phyloP scores from a whole-genome alignment of 2,888 invertebrate species.

The Ceraclea dissimilis region DNA sequence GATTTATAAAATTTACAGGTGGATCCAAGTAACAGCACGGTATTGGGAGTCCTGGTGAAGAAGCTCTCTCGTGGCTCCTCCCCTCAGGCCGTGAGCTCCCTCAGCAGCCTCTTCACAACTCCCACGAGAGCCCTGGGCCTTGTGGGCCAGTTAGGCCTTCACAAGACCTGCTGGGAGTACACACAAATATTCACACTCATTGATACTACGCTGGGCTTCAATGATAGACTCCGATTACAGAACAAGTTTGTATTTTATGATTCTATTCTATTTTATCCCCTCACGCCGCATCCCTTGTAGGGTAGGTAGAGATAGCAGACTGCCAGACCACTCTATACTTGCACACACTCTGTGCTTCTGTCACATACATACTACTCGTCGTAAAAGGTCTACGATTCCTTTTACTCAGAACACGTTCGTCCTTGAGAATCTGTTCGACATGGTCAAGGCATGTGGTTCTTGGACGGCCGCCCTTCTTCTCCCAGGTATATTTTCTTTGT shows the following conservation, averaged over 20 bases:
- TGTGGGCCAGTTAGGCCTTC: constrained; percentile 40
- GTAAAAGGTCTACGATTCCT: too few species aligned
- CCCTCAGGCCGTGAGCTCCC: constrained; percentile 40
- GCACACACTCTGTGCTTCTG: too few species aligned
- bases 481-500: too few species aligned
- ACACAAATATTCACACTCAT: constrained; percentile 41
- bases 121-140: constrained; percentile 18
- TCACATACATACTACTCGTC: too few species aligned
- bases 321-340: too few species aligned
- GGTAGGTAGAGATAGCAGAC: too few species aligned
- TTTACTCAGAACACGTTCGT: too few species aligned
- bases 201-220: constrained; percentile 44
- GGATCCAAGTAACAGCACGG: constrained; percentile 45
- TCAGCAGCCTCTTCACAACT: constrained; percentile 18
- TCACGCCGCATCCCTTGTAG: too few species aligned
- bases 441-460: too few species aligned
- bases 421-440: too few species aligned
- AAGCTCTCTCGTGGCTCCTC: constrained; percentile 44
- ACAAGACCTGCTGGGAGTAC: constrained; percentile 47
- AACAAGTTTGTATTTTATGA: constrained; percentile 32
- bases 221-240: constrained; percentile 43
- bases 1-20: constrained; percentile 37
- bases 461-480: too few species aligned
- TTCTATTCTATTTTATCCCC: too few species aligned
- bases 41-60: constrained; percentile 40